A percentile compares a stretch with the other conserved stretches of the same genome.
These are phyloP conservation scores for Lamprologus sp. DNA, from an alignment of 2,113 vertebrate genomes.

Conservation along the genomic window DNA sequence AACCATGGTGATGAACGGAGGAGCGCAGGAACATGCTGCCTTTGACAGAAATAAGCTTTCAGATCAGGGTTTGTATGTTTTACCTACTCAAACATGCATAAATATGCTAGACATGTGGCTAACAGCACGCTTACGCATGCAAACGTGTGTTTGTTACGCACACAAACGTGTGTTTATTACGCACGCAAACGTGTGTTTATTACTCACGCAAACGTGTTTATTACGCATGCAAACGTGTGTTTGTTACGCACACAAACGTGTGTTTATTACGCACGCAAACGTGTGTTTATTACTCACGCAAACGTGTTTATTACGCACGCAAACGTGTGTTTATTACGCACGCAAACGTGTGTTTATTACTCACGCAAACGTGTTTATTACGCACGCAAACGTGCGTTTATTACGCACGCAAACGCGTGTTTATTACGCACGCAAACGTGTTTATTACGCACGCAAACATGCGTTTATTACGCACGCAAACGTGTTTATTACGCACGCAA, in stretches of 20 bases:
- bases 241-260: background rate
- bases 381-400: background rate
- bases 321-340: background rate
- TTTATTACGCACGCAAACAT: rapidly evolving
- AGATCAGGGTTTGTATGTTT: background rate
- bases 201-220: rapidly evolving
- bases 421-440: too few relatives aligned
- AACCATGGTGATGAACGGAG: constrained; percentile 33
- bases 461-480: too few relatives aligned
- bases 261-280: rapidly evolving
- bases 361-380: background rate
- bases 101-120: background rate
- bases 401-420: rapidly evolving
- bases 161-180: too few relatives aligned
- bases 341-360: background rate
- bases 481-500: rapidly evolving
- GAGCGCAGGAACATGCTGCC: background rate
- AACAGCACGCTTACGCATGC: background rate
- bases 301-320: rapidly evolving
- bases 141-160: background rate
- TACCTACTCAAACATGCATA: background rate
- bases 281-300: too few relatives aligned
- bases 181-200: too few relatives aligned
- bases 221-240: too few relatives aligned
- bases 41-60: constrained; percentile 4